A percentile compares a stretch with the other conserved stretches of the same genome.
Evolutionary conservation across 1,140 invertebrate genomes (phyloP).

Genomic region (Drosophila gunungcola): DNA sequence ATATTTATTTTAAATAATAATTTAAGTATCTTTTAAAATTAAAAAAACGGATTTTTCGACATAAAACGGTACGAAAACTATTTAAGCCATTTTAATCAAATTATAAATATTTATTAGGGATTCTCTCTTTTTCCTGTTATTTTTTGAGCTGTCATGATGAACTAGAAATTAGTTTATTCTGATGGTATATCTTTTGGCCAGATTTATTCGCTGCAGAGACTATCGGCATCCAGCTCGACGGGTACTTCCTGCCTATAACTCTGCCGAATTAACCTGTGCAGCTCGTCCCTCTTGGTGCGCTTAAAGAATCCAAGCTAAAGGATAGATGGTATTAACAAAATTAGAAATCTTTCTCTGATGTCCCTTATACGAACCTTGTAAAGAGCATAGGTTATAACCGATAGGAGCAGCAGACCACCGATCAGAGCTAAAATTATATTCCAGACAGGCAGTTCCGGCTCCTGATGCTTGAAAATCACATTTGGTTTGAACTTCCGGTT

Average conservation of each 20-base stretch:
- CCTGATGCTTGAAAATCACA: conserved; percentile 71
- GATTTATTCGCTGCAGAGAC: too few species aligned
- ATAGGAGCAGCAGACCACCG: conserved; percentile 64
- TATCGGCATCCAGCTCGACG: background rate
- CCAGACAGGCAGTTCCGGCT: conserved; percentile 54
- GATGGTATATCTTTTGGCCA: too few species aligned
- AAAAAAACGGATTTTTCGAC: too few species aligned
- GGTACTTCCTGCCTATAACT: background rate
- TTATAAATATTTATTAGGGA: too few species aligned
- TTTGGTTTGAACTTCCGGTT: conserved; percentile 62
- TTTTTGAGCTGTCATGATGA: too few species aligned
- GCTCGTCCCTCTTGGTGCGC: conserved; percentile 70
- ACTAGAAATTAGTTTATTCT: too few species aligned
- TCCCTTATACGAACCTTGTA: conserved; percentile 59
- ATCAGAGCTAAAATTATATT: conserved; percentile 61
- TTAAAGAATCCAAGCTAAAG: conserved; percentile 75
- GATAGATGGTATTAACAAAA: background rate
- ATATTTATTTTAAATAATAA: too few species aligned
- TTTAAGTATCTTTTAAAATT: too few species aligned
- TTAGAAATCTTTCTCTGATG: too few species aligned
- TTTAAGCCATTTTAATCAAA: too few species aligned
- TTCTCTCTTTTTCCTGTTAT: too few species aligned
- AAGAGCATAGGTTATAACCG: conserved; percentile 63
- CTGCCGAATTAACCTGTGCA: conserved; percentile 46
- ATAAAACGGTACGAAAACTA: too few species aligned